Base-by-base conservation (phyloP, 2,797 vertebrate genomes). In the Sternarchorhynchus goeldii region DNA sequence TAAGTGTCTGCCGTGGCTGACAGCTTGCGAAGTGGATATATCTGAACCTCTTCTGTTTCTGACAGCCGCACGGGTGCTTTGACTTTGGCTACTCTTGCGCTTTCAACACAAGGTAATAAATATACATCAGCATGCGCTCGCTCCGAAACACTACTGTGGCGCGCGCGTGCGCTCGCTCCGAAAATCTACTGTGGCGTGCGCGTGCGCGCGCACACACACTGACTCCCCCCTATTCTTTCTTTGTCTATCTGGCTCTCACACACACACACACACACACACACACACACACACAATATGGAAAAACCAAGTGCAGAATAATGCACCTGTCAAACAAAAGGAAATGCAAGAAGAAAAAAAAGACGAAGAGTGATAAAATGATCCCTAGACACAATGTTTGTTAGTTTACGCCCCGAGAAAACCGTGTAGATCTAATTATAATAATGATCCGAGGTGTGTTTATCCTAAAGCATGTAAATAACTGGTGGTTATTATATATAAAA, bases 101-200 rank as follows among this genome's bases (percentile, higher is more conserved):
- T 50, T 59, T 76, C 72, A 75, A 67, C 83, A 77, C 70, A 8
- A 50, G 21, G 64, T 60, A 77, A 79, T 80, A 84, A 77, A 82
- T 64, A 71, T 64, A 63, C 79, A 69, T 74, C 60, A 32, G 72
- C 82, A 86, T 86, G 85, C 88, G 84, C 88, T 83, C 84, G 84
- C 89, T 83, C 85, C 45, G 2, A 85, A 88, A 81, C 88, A 75
- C 83, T 66, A 36, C 50, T 68, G 65, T 32, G 34, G 32, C 25
- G 25, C 25, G 25, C 25, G 25, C 25, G 25, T 25, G 25, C 25
- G 25, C 25, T 25, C 25, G 29, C 25, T 59, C 57, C 25, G 12
- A 4, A 18, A 18, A 71, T 34, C 77, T 82, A 86, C 86, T 68
- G 84, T 81, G 25, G 12, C 25, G 12, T 10, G 82, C 79, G 78